These are phyloP conservation scores for Dynastes tityus DNA, from an alignment of 2,888 invertebrate genomes.

Conservation along the genomic window DNA sequence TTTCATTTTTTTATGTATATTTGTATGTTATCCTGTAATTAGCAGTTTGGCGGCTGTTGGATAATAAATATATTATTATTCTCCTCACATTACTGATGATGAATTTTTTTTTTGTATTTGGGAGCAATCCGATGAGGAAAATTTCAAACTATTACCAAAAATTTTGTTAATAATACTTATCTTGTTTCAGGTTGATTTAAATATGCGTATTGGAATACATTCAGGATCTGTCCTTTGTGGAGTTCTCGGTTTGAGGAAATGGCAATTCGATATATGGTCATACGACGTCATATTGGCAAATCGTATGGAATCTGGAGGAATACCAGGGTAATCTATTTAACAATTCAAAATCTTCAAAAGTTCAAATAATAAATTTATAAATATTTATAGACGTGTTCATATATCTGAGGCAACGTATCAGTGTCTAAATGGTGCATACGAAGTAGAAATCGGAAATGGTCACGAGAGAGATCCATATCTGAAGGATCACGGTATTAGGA, in stretches of 20 bases:
- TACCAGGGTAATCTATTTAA: slow-evolving; percentile 85
- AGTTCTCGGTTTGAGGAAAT: slow-evolving; percentile 91
- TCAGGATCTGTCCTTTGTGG: slow-evolving; percentile 97
- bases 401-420: slow-evolving; percentile 92
- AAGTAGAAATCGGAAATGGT: slow-evolving; percentile 94
- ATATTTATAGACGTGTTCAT: slow-evolving; percentile 88
- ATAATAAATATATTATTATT: too few species aligned
- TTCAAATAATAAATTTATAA: slow-evolving; percentile 52
- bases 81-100: too few species aligned
- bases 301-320: slow-evolving; percentile 96
- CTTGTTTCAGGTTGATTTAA: slow-evolving; percentile 84
- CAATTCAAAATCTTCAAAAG: slow-evolving; percentile 36
- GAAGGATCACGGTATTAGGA: slow-evolving; percentile 88
- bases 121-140: too few species aligned
- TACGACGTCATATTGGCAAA: slow-evolving; percentile 97
- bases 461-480: slow-evolving; percentile 88
- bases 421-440: slow-evolving; percentile 90
- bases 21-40: too few species aligned
- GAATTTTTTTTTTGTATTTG: too few species aligned
- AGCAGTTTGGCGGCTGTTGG: too few species aligned
- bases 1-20: too few species aligned
- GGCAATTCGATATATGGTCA: slow-evolving; percentile 96
- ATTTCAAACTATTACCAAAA: too few species aligned
- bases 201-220: slow-evolving; percentile 99
- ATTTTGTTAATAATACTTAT: too few species aligned